phyloP scores from a whole-genome alignment of 2,888 invertebrate genomes.

The Fabriciana adippe region DNA sequence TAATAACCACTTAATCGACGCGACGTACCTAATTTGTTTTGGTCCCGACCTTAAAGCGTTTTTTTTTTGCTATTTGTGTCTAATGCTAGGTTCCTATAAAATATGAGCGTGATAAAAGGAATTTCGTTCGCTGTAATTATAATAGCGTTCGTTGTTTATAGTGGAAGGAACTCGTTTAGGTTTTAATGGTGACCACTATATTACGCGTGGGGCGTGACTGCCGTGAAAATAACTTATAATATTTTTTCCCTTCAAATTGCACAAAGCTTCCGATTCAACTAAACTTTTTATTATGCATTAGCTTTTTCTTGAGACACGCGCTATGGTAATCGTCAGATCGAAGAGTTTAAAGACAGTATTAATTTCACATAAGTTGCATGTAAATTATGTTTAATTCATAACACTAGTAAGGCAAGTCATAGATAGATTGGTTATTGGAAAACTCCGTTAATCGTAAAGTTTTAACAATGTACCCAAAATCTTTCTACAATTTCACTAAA shows the following conservation, averaged over 20 bases:
- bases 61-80: conserved; percentile 54
- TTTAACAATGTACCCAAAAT: too few relatives aligned
- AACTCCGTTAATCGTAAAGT: too few relatives aligned
- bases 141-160: conserved; percentile 72
- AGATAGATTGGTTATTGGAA: too few relatives aligned
- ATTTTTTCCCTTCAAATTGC: conserved; percentile 41
- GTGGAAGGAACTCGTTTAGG: conserved; percentile 68
- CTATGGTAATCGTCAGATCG: too few relatives aligned
- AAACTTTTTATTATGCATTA: conserved; percentile 4
- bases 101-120: conserved; percentile 76
- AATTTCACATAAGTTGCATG: too few relatives aligned
- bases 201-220: conserved; percentile 67
- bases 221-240: conserved; percentile 45
- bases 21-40: too few relatives aligned
- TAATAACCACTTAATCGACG: conserved; percentile 69
- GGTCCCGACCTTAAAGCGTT: conserved; percentile 42
- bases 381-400: too few relatives aligned
- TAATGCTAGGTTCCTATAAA: conserved; percentile 71
- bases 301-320: too few relatives aligned
- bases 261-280: conserved; percentile 38
- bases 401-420: too few relatives aligned
- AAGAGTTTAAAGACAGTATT: too few relatives aligned
- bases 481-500: too few relatives aligned
- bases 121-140: conserved; percentile 76
- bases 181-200: conserved; percentile 78